Evolutionary conservation across 1,140 invertebrate genomes (phyloP).

Genomic region (Lasioglossum albipes): DNA sequence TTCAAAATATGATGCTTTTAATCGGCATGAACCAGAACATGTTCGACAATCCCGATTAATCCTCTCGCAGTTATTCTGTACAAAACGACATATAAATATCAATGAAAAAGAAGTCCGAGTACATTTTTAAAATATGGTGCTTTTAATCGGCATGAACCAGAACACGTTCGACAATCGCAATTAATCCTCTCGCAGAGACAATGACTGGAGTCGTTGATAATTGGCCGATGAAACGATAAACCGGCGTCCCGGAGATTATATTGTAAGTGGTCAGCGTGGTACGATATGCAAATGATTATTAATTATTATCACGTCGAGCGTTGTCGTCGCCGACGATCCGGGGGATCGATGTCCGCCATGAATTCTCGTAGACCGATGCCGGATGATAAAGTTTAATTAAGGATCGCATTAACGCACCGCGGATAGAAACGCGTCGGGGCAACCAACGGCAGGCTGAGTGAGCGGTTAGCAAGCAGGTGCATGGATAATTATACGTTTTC

Average conservation of each 20-base stretch:
- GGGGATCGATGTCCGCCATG: conserved; percentile 41
- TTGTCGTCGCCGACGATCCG: conserved; percentile 46
- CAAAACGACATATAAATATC: too few species aligned
- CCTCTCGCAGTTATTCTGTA: too few species aligned
- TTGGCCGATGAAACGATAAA: conserved; percentile 54
- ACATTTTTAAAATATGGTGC: too few species aligned
- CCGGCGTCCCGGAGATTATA: conserved; percentile 34
- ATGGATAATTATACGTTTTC: conserved; percentile 68
- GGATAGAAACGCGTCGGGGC: conserved; percentile 20
- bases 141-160: too few species aligned
- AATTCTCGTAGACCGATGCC: conserved; percentile 44
- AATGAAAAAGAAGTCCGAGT: too few species aligned
- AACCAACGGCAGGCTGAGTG: conserved; percentile 46
- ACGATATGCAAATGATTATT: conserved; percentile 65
- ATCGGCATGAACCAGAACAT: too few species aligned
- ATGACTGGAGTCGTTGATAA: conserved; percentile 36
- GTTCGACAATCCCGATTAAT: too few species aligned
- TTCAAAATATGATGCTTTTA: too few species aligned
- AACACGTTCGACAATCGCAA: neutral
- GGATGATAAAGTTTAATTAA: conserved; percentile 66
- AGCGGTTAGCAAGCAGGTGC: conserved; percentile 68
- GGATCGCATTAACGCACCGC: conserved; percentile 62
- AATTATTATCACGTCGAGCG: conserved; percentile 62
- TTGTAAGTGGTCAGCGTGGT: conserved; percentile 40
- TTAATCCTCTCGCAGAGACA: neutral